A percentile compares a stretch with the other conserved stretches of the same genome.
phyloP scores from a whole-genome alignment of 2,113 vertebrate genomes.

The Gambusia affinis region DNA sequence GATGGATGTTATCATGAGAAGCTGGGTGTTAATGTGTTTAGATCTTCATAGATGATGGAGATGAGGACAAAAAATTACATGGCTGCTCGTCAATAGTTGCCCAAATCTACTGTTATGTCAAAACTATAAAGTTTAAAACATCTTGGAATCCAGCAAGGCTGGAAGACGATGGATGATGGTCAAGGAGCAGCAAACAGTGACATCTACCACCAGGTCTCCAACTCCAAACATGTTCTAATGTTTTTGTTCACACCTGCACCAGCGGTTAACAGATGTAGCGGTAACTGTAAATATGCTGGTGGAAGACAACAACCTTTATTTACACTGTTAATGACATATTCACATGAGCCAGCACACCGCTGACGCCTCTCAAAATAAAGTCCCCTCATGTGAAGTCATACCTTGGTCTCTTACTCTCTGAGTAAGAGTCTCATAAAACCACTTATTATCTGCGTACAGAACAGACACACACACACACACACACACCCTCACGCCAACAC shows the following conservation, averaged over 20 bases:
- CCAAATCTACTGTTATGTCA: background rate
- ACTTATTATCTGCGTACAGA: slow-evolving; percentile 6
- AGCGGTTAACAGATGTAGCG: background rate
- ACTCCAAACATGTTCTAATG: background rate
- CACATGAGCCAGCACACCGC: background rate
- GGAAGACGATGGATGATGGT: background rate
- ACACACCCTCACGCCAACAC: background rate
- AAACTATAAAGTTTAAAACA: background rate
- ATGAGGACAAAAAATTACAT: background rate
- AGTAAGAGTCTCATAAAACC: background rate
- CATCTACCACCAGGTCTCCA: background rate
- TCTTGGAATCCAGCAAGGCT: background rate
- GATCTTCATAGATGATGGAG: background rate
- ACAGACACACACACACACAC: background rate
- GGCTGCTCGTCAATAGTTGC: background rate
- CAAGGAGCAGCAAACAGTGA: background rate
- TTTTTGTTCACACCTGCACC: background rate
- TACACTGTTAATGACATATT: slow-evolving; percentile 10
- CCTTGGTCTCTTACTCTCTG: background rate
- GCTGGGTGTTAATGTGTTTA: background rate
- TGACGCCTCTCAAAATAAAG: slow-evolving; percentile 1
- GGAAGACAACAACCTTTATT: background rate
- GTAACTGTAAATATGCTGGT: background rate
- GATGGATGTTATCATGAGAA: no score
- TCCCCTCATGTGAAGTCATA: background rate